Evolutionary conservation across 2,797 vertebrate species (phyloP).

Genomic region (Siniperca undulata): DNA sequence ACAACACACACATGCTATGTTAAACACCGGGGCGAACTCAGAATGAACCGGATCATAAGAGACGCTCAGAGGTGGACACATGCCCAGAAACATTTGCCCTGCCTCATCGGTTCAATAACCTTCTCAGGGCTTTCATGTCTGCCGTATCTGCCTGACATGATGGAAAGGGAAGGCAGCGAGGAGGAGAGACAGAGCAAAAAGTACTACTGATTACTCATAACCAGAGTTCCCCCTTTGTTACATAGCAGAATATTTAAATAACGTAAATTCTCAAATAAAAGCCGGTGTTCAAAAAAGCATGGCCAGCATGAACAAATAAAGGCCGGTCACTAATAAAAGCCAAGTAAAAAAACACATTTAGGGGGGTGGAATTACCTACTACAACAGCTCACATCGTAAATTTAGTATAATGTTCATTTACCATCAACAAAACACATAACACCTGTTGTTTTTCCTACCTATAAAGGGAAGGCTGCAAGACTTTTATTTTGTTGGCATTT

Average conservation of each 20-base stretch:
- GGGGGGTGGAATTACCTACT: background rate
- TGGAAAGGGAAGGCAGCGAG: constrained; percentile 24
- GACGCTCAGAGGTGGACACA: constrained; percentile 35
- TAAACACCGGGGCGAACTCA: constrained; percentile 27
- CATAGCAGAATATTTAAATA: constrained; percentile 2
- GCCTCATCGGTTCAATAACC: constrained; percentile 45
- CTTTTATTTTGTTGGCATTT: background rate
- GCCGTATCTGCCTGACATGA: constrained; percentile 45
- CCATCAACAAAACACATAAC: background rate
- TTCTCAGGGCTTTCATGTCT: constrained; percentile 60
- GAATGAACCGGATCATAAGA: constrained; percentile 27
- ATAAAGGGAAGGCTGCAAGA: background rate
- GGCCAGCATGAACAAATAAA: background rate
- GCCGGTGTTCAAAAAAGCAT: background rate
- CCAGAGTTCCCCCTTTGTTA: background rate
- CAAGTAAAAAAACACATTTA: background rate
- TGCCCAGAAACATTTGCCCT: constrained; percentile 53
- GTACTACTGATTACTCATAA: constrained; percentile 65
- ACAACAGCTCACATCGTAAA: background rate
- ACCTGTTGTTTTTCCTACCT: background rate
- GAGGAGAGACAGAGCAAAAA: constrained; percentile 26
- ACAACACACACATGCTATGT: constrained; percentile 24
- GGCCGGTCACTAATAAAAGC: background rate
- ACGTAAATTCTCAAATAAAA: background rate
- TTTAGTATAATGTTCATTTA: background rate